Evolutionary conservation across 2,113 vertebrate genomes (phyloP), one percentile per base, ranked within the genome.

Genomic region (Callopanchax toddi): DNA sequence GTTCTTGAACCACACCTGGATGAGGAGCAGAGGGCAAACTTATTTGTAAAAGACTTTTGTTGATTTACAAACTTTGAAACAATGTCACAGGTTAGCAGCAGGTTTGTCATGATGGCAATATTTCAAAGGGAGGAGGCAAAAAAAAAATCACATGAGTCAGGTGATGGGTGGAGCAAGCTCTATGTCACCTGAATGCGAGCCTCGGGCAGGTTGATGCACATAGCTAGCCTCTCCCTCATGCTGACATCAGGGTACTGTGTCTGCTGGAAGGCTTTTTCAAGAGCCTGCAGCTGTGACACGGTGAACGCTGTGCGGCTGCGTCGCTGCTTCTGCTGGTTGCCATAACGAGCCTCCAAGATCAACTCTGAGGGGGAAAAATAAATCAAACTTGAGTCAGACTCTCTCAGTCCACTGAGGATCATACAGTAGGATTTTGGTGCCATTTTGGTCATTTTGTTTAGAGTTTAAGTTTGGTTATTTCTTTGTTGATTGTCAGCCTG

Each of bases 1-100:
- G 89, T 95, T 95, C 69, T 95, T 95, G 79, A 95, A 95, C 94
- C 94, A 95, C 9, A 93, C 93, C 93, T 94, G 76, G 26, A 71
- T 1, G 22, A 61, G 20, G 13, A 23, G 50, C 20, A 29, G 12
- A 0, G 23, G 11, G 36, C 2, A 13, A 6, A 18, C 2, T 15
- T 39, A 15, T 39, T 5, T 20, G 12, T 16, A 7, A 46, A 13
- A 23, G 12, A 17, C 2, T 29, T 51, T n/a, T 4, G n/a, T 8
- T 20, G 11, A 18, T 32, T 18, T 6, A n/a, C 11, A 11, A 52
- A 52, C 17, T 3, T 34, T 11, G 12, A 22, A 46, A 23, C n/a
- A n/a, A 23, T 17, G 3, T n/a, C 5, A 45, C 8, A 13, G 11
- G 11, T 6, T 25, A 12, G 10, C 1, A 51, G 16, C 17, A 51